Percentiles rank a stretch among this genome's conserved stretches.
These are phyloP conservation scores for Lithophane semibrunnea DNA, from an alignment of 2,888 invertebrate genomes.

Conservation along the genomic window DNA sequence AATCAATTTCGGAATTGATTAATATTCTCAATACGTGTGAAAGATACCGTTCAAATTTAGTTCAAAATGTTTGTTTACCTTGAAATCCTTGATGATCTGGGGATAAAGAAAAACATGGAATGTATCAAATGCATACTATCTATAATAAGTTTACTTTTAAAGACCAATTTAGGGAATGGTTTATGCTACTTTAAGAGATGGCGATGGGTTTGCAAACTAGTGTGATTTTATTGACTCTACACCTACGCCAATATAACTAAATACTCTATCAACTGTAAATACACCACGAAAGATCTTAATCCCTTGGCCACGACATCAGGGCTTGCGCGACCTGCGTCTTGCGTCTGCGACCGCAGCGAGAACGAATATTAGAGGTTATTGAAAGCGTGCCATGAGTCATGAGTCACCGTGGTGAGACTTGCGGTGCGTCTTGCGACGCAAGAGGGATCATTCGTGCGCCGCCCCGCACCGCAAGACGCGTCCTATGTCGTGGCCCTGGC, in stretches of 20 bases:
- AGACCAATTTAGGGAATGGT: conserved; percentile 36
- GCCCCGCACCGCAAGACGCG: too few relatives aligned
- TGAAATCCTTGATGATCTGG: conserved; percentile 63
- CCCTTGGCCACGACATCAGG: too few relatives aligned
- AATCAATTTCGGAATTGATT: conserved; percentile 55
- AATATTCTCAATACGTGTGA: conserved; percentile 56
- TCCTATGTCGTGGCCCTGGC: too few relatives aligned
- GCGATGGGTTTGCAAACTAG: conserved; percentile 60
- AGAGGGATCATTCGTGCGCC: too few relatives aligned
- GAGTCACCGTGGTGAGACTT: too few relatives aligned
- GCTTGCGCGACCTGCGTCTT: too few relatives aligned
- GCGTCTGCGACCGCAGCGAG: too few relatives aligned
- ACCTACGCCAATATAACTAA: conserved; percentile 43
- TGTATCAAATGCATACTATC: conserved; percentile 56
- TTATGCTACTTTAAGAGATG: conserved; percentile 44
- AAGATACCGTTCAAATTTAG: conserved; percentile 51
- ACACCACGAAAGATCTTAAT: background rate
- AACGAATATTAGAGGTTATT: too few relatives aligned
- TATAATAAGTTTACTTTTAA: conserved; percentile 13
- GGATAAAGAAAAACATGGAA: conserved; percentile 61
- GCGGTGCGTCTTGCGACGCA: too few relatives aligned
- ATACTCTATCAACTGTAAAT: conserved; percentile 20
- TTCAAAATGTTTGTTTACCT: conserved; percentile 59
- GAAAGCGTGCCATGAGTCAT: too few relatives aligned
- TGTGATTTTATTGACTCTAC: conserved; percentile 46